Evolutionary conservation across 2,113 vertebrate species (phyloP).

Genomic region (Motacilla alba): DNA sequence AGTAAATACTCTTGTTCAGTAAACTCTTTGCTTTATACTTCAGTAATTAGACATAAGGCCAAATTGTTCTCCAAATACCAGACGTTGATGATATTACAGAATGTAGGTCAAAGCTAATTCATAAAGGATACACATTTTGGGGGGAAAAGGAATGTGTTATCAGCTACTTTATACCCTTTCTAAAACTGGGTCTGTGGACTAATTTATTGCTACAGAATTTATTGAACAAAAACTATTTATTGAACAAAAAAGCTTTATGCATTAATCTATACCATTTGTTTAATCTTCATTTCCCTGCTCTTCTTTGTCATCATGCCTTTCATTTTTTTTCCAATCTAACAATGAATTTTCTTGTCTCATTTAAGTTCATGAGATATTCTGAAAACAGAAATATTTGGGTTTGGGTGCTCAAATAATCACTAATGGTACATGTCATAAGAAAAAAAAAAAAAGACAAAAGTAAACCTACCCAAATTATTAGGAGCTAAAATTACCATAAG

Average conservation of each 20-base stretch:
- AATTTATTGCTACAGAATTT: background rate
- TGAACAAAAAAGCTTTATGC: background rate
- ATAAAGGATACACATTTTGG: background rate
- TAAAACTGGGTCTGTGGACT: background rate
- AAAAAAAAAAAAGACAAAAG: background rate
- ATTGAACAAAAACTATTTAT: background rate
- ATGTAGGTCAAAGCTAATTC: background rate
- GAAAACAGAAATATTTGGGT: background rate
- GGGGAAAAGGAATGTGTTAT: background rate
- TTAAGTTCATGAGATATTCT: background rate
- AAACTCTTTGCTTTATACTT: background rate
- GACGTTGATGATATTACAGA: background rate
- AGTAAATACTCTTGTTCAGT: background rate
- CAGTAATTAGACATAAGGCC: background rate
- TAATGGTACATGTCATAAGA: background rate
- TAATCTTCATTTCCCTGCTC: background rate
- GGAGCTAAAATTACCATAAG: background rate
- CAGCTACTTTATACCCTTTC: background rate
- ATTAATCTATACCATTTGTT: background rate
- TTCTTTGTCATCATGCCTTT: background rate
- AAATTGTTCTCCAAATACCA: background rate
- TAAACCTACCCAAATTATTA: rapidly evolving
- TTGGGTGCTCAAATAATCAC: background rate
- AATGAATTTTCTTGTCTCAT: background rate
- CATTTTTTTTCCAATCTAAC: background rate